Evolutionary conservation across 2,113 vertebrate genomes (phyloP), one percentile per base, ranked within the genome.

Genomic region (Poecile atricapillus): DNA sequence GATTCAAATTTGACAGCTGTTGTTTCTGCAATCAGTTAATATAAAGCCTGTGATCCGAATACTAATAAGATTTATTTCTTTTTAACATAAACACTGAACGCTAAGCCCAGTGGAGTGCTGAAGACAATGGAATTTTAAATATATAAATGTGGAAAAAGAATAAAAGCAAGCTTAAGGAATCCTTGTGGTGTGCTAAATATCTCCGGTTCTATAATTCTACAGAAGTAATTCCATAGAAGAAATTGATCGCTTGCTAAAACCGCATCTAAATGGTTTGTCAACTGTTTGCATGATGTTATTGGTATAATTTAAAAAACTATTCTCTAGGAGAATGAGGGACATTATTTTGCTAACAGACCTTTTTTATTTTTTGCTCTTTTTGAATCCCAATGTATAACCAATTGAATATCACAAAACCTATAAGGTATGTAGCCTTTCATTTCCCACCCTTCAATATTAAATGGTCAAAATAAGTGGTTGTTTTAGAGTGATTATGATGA

Each of bases 401-500:
- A 35, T 53, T 87, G 89, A 97, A 95, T 46, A 37, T 84, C 91
- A 75, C 63, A 85, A 94, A 96, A 85, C 75, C 83, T 95, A 87
- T 97, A 97, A 97, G 69, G n/a, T 95, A 93, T 64, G 96, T 97
- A 94, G 87, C 92, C 92, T 97, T 95, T 96, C 95, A 96, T 96
- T 95, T 96, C 64, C 69, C 94, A 60, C 63, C 59, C 60, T 93
- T 95, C 93, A 91, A 70, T 90, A 97, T 94, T 70, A 97, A 97
- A 89, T 49, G 62, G 80, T 78, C 94, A 97, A 97, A 97, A 96
- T 97, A 94, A 81, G 84, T 96, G 91, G 80, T 96, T 96, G 94
- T 95, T 98, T 98, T 65, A 93, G 96, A 96, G 95, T 79, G 95
- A 98, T 98, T 97, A 96, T 94, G 96, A 97, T 98, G 98, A 98